phyloP scores from a whole-genome alignment of 2,888 invertebrate genomes.

The Nomada goodeniana region DNA sequence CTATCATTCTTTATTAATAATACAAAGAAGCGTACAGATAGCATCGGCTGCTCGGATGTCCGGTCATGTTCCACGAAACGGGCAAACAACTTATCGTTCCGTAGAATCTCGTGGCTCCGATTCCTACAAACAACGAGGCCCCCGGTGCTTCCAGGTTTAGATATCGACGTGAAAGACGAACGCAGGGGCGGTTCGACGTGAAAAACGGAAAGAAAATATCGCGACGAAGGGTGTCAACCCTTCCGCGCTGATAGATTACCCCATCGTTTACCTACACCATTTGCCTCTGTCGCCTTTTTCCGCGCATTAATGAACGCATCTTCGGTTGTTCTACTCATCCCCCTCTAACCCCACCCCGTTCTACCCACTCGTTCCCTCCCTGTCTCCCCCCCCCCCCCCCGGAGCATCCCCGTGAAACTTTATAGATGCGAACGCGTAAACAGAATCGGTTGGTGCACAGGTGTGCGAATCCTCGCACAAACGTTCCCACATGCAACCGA shows the following conservation, averaged over 20 bases:
- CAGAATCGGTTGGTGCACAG: slow-evolving; percentile 49
- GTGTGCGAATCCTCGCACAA: slow-evolving; percentile 48
- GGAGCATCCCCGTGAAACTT: slow-evolving; percentile 29
- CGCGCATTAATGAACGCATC: slow-evolving; percentile 62
- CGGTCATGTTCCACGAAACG: slow-evolving; percentile 14
- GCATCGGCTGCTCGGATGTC: neutral
- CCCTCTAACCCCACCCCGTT: neutral
- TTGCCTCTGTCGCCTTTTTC: slow-evolving; percentile 52
- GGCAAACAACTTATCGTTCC: slow-evolving; percentile 18
- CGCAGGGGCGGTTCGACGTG: slow-evolving; percentile 25
- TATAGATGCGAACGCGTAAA: slow-evolving; percentile 46
- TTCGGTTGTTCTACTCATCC: slow-evolving; percentile 58
- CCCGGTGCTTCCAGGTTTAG: slow-evolving; percentile 49
- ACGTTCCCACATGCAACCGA: slow-evolving; percentile 50
- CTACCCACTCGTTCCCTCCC: neutral
- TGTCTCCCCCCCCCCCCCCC: slow-evolving; percentile 28
- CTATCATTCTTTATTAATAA: slow-evolving; percentile 9
- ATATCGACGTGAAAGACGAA: slow-evolving; percentile 25
- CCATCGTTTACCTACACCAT: slow-evolving; percentile 62
- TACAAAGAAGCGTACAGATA: neutral
- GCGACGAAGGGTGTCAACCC: slow-evolving; percentile 53
- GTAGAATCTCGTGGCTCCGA: slow-evolving; percentile 6
- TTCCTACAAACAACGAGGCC: slow-evolving; percentile 6
- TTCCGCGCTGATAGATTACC: slow-evolving; percentile 59
- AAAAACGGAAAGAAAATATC: slow-evolving; percentile 64